Evolutionary conservation across 2,113 vertebrate species (phyloP).

Genomic region (Macroglossus sobrinus): DNA sequence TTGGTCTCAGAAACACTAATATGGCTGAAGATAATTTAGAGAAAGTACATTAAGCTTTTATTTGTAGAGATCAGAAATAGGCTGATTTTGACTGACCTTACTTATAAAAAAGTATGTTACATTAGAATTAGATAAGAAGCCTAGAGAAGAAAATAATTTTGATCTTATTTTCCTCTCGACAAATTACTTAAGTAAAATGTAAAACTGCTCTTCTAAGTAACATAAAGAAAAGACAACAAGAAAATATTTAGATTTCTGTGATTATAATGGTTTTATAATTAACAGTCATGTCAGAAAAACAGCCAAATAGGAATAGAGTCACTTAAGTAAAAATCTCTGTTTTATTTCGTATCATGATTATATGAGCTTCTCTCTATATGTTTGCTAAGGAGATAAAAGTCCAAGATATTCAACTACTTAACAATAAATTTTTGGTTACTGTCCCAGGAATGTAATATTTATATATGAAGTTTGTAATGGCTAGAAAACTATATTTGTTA

Average conservation of each 20-base stretch:
- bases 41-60: neutral
- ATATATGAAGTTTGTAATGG: neutral
- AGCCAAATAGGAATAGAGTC: neutral
- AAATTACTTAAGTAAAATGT: neutral
- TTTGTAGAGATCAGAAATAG: neutral
- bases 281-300: neutral
- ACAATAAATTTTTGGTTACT: neutral
- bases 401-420: neutral
- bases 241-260: neutral
- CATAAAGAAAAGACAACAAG: neutral
- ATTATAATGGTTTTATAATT: neutral
- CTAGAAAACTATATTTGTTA: neutral
- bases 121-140: neutral
- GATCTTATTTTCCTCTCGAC: neutral
- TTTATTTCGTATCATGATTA: neutral
- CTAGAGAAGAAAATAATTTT: neutral
- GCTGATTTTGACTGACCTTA: neutral
- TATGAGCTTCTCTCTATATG: neutral
- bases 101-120: neutral
- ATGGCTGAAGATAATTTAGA: neutral
- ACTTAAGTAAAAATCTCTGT: neutral
- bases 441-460: neutral
- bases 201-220: neutral
- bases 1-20: neutral
- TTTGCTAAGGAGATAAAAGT: neutral